phyloP scores from a whole-genome alignment of 2,888 invertebrate genomes.

The Alcis repandata region DNA sequence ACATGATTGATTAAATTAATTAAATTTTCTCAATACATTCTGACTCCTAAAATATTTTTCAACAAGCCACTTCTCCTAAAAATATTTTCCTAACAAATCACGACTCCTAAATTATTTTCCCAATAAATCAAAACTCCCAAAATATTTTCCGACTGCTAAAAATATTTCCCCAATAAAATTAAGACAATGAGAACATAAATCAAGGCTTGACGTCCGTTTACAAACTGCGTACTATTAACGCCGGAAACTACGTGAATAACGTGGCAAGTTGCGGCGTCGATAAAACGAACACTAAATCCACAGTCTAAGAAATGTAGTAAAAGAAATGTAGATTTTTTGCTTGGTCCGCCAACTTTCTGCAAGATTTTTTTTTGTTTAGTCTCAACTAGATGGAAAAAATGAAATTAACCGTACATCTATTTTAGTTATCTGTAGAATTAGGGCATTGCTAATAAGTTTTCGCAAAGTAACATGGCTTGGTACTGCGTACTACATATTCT shows the following conservation, averaged over 20 bases:
- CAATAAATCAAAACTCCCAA: neutral
- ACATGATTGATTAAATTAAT: too few species aligned
- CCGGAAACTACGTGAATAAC: slow-evolving; percentile 50
- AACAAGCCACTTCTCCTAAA: neutral
- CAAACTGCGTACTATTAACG: slow-evolving; percentile 51
- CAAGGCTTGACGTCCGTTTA: slow-evolving; percentile 45
- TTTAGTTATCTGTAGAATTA: too few species aligned
- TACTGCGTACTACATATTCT: too few species aligned
- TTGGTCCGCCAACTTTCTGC: neutral
- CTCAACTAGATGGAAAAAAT: too few species aligned
- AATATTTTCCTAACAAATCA: neutral
- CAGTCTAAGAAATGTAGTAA: slow-evolving; percentile 4
- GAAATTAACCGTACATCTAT: too few species aligned
- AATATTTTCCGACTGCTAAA: neutral
- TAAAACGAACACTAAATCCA: slow-evolving; percentile 46
- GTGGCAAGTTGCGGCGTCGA: slow-evolving; percentile 47
- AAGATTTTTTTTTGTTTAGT: too few species aligned
- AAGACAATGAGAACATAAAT: slow-evolving; percentile 39
- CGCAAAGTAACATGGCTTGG: too few species aligned
- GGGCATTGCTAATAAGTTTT: too few species aligned
- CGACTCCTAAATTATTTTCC: neutral
- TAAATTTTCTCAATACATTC: neutral
- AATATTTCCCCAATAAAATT: slow-evolving; percentile 13
- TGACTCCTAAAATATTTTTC: neutral
- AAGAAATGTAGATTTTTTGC: neutral